A percentile compares a stretch with the other conserved stretches of the same genome.
Evolutionary conservation across 2,797 vertebrate species (phyloP).

Genomic region (Poecile montanus): DNA sequence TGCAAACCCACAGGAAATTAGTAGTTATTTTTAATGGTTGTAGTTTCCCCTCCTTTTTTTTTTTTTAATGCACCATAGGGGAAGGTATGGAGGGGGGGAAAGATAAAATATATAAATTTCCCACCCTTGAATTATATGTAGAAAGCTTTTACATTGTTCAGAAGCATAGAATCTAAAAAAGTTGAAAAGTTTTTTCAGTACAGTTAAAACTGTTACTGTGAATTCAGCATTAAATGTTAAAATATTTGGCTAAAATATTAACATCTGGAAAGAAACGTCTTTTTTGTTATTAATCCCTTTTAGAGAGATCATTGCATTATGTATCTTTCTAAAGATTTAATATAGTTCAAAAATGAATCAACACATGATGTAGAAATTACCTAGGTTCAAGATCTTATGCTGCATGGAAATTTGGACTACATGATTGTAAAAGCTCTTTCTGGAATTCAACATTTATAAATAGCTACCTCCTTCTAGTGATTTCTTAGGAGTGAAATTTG

Average conservation of each 20-base stretch:
- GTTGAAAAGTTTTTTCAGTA: neutral
- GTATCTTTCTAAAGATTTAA: neutral
- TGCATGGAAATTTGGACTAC: neutral
- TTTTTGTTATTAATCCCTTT: neutral
- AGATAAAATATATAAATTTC: neutral
- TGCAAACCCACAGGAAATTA: neutral
- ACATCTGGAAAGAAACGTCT: neutral
- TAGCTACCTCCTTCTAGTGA: neutral
- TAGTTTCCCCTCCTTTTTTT: neutral
- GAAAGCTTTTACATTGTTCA: neutral
- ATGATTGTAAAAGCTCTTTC: neutral
- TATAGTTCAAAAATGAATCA: neutral
- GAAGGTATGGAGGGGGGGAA: rapidly evolving
- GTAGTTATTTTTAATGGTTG: neutral
- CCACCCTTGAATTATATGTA: neutral
- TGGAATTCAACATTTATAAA: neutral
- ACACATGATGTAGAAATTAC: neutral
- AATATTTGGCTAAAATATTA: neutral
- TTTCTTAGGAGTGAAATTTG: conserved; percentile 14
- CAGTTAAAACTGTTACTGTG: neutral
- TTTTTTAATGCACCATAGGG: rapidly evolving
- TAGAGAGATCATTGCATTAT: neutral
- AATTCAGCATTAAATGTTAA: neutral
- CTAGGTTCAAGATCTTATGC: neutral
- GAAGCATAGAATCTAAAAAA: neutral